phyloP scores from a whole-genome alignment of 1,140 invertebrate genomes.

The Apis florea region DNA sequence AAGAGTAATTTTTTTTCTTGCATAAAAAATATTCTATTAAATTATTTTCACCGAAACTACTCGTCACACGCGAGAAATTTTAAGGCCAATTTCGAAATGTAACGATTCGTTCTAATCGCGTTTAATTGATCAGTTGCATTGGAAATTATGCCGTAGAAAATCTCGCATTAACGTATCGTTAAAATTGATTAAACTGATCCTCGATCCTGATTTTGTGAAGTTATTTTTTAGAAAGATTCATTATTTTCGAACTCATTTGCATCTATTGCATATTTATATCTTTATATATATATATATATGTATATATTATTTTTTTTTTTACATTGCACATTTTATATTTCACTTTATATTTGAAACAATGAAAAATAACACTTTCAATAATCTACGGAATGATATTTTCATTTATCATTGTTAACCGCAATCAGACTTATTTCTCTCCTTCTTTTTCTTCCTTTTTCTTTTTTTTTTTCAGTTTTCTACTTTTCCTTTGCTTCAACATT shows the following conservation, averaged over 20 bases:
- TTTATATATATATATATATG: no score
- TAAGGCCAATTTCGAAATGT: background rate
- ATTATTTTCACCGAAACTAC: slow-evolving; percentile 60
- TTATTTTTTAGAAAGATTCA: background rate
- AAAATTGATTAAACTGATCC: background rate
- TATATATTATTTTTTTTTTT: no score
- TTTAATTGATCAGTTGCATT: background rate
- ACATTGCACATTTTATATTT: no score
- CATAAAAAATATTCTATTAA: no score
- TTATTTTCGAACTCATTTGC: background rate
- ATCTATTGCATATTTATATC: no score
- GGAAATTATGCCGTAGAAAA: background rate
- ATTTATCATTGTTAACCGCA: no score
- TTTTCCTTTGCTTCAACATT: background rate
- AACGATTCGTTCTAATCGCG: background rate
- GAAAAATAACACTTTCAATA: no score
- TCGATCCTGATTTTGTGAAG: background rate
- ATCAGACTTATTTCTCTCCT: no score
- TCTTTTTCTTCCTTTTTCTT: background rate
- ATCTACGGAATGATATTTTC: background rate
- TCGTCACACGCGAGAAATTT: background rate
- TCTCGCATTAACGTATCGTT: background rate
- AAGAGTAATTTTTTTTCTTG: background rate
- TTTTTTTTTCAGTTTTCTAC: background rate
- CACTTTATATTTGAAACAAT: no score